Percentiles rank a stretch among this genome's conserved stretches.
Conservation (phyloP, 2,113 vertebrate species). For the cattle (Bos taurus) region DNA sequence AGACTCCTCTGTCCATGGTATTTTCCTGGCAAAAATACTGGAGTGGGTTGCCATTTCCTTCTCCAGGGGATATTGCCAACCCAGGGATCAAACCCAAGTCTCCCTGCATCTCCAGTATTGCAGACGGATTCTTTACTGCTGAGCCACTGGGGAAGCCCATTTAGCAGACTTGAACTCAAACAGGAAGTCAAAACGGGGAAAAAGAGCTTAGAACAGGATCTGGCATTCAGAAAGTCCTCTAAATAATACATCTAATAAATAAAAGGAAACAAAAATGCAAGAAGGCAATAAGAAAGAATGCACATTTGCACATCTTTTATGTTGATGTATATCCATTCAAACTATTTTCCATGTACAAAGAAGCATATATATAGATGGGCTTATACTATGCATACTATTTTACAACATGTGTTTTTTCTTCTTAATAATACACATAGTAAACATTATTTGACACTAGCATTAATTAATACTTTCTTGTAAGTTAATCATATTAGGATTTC, state of each 20-base stretch:
- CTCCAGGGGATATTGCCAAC: not conserved
- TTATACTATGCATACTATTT: not conserved
- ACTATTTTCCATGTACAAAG: not conserved
- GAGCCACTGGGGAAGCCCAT: not conserved
- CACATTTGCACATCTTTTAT: not conserved
- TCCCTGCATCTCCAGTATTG: not conserved
- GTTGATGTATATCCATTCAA: not conserved
- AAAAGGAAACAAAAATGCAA: not conserved
- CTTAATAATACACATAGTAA: not conserved
- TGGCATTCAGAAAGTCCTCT: not conserved
- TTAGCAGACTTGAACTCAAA: not conserved
- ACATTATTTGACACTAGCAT: not conserved
- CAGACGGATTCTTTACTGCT: rapidly evolving
- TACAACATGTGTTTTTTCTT: not conserved
- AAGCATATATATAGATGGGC: not conserved
- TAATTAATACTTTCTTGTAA: not conserved
- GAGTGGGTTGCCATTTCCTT: not conserved
- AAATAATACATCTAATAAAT: not conserved
- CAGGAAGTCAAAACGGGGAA: not conserved
- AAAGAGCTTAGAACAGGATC: not conserved
- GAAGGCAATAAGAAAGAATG: not conserved
- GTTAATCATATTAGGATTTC: not conserved
- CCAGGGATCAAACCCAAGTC: not conserved
- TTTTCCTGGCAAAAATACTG: not conserved
- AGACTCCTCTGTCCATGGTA: not conserved